Base-by-base conservation (phyloP, 2,797 vertebrate species). In the Poeciliopsis infans region DNA sequence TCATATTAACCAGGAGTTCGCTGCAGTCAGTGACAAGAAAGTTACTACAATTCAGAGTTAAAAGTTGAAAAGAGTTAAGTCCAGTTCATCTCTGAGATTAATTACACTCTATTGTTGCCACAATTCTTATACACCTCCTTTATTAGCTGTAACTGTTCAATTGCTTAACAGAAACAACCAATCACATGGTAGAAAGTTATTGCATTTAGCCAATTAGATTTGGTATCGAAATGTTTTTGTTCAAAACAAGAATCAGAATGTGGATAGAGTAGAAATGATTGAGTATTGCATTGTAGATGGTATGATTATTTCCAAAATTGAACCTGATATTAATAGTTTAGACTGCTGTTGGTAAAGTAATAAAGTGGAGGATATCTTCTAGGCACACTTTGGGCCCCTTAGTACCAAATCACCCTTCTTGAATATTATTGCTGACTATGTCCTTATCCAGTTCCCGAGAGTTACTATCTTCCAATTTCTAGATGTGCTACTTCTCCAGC, bases 1-100 rank as follows among this genome's bases (percentile, higher is more conserved):
- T 12, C 66, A 45, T 80, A 49, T 79, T 71, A 64, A 72, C 79
- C 74, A 49, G 59, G 23, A 79, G 72, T 49, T 76, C 31, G 7
- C 69, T 57, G 74, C 70, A 33, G 57, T 69, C 39, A 28, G 33
- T 70, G 51, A 75, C 2, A 28, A 4, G 33, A 61, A 77, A 23
- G 39, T 55, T 46, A 43, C 33, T 66, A 25, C 36, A 74, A 43
- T 43, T 33, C 28, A 43, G n/a, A 43, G 66, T 61, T 18, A 10
- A 41, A 39, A 66, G 23, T 31, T 69, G 45, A 79, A n/a, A 28
- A 18, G 31, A 53, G 23, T n/a, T 78, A 2, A 5, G 55, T 59
- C 23, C 11, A 71, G 45, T 33, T 33, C 55, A 57, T 4, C n/a
- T 72, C 36, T 41, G 28, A 64, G 12, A 46, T 25, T 43, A 12